Percentiles rank a stretch among this genome's conserved stretches.
These are phyloP conservation scores for Tachycineta bicolor DNA, from an alignment of 2,113 vertebrate genomes.

Conservation along the genomic window DNA sequence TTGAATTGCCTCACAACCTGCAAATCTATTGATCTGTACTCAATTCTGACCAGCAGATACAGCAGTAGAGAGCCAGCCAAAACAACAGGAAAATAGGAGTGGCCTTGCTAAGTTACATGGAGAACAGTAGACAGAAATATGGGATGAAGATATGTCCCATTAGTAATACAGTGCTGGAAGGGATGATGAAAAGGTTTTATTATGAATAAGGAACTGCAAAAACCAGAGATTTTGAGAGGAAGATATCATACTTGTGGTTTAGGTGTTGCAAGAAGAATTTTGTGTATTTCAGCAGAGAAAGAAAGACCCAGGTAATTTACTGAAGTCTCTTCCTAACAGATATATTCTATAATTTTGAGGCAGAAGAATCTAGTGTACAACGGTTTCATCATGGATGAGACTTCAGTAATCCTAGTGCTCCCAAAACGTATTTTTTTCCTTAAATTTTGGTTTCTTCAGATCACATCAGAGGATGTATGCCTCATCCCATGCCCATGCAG, in stretches of 20 bases:
- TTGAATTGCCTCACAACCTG: not conserved
- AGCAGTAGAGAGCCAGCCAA: not conserved
- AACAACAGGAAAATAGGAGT: not conserved
- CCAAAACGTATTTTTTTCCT: not conserved
- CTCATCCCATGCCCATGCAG: not conserved
- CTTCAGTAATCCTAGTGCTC: not conserved
- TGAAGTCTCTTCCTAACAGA: not conserved
- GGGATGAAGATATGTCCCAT: not conserved
- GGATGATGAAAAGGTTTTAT: not conserved
- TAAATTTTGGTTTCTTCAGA: not conserved
- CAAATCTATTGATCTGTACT: not conserved
- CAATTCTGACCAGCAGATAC: not conserved
- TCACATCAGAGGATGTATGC: not conserved
- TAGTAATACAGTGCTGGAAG: not conserved
- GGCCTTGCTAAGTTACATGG: not conserved
- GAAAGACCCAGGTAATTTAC: not conserved
- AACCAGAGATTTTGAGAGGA: not conserved
- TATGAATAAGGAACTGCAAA: not conserved
- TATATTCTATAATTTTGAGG: not conserved
- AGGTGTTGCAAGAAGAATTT: not conserved
- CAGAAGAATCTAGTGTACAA: not conserved
- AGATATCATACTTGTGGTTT: not conserved
- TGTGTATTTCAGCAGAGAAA: not conserved
- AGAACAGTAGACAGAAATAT: not conserved
- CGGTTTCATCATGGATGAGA: not conserved